Percentiles rank a stretch among this genome's conserved stretches.
Evolutionary conservation across 2,113 vertebrate species (phyloP).

Genomic region (Poecile atricapillus): DNA sequence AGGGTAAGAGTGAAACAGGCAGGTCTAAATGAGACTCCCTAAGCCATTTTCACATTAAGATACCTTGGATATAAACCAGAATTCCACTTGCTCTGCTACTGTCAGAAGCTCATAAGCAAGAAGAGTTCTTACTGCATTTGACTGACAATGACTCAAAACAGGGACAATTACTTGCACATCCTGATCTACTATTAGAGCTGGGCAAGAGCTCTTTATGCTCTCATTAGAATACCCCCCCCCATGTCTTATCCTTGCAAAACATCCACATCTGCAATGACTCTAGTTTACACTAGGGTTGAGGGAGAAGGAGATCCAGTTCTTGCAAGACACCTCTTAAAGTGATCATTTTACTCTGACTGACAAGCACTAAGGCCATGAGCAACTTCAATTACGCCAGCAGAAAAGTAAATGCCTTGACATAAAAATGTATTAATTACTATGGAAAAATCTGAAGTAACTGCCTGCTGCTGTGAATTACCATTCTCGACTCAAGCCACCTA

Average conservation of each 20-base stretch:
- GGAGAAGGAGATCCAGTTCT: background rate
- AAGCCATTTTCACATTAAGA: background rate
- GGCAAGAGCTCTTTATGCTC: background rate
- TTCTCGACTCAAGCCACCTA: background rate
- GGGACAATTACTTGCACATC: background rate
- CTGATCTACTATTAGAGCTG: background rate
- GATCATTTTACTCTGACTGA: background rate
- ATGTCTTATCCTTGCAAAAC: background rate
- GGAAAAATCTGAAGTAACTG: background rate
- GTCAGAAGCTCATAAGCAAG: background rate
- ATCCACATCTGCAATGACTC: background rate
- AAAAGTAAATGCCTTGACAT: background rate
- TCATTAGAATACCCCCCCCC: background rate
- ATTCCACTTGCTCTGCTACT: background rate
- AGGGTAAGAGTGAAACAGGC: background rate
- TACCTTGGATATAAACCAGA: background rate
- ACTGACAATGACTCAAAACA: background rate
- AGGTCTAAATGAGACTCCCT: background rate
- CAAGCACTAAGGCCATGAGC: background rate
- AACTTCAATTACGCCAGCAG: background rate
- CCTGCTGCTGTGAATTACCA: background rate
- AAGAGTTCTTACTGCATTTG: background rate
- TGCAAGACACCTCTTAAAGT: background rate
- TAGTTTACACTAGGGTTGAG: background rate
- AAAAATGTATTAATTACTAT: background rate